phyloP scores from a whole-genome alignment of 2,113 vertebrate genomes.

The Barnardius zonarius region DNA sequence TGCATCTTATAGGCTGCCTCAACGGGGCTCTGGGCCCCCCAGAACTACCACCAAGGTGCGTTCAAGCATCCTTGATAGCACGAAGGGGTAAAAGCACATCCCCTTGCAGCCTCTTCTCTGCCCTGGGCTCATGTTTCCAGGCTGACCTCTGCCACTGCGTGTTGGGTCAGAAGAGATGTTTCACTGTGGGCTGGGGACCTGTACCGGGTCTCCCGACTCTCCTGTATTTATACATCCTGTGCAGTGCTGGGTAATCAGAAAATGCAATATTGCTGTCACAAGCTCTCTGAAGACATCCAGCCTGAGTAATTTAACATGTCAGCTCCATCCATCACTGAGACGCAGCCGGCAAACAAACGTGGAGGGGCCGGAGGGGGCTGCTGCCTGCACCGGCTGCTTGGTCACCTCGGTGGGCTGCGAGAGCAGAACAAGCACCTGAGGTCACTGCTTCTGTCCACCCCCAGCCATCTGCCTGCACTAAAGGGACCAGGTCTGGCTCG shows the following conservation, averaged over 20 bases:
- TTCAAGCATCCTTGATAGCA: background rate
- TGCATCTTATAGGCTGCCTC: background rate
- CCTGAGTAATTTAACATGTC: conserved; percentile 80
- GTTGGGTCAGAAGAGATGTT: background rate
- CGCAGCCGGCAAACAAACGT: conserved; percentile 5
- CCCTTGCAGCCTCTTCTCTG: background rate
- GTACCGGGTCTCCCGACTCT: background rate
- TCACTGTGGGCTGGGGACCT: background rate
- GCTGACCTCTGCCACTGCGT: background rate
- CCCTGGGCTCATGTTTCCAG: background rate
- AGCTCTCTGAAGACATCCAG: conserved; percentile 72
- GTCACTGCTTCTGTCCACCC: background rate
- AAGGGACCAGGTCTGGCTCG: background rate
- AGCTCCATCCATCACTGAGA: conserved; percentile 76
- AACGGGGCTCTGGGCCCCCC: accelerated
- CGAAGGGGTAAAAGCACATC: accelerated
- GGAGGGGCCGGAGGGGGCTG: background rate
- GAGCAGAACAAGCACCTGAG: accelerated
- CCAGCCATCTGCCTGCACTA: background rate
- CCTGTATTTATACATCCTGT: conserved; percentile 70
- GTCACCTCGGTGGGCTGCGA: accelerated
- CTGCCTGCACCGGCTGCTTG: background rate
- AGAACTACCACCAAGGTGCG: accelerated
- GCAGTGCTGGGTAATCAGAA: conserved; percentile 75
- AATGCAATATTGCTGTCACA: conserved; percentile 77